phyloP scores from a whole-genome alignment of 2,888 invertebrate genomes.

The Melieria crassipennis region DNA sequence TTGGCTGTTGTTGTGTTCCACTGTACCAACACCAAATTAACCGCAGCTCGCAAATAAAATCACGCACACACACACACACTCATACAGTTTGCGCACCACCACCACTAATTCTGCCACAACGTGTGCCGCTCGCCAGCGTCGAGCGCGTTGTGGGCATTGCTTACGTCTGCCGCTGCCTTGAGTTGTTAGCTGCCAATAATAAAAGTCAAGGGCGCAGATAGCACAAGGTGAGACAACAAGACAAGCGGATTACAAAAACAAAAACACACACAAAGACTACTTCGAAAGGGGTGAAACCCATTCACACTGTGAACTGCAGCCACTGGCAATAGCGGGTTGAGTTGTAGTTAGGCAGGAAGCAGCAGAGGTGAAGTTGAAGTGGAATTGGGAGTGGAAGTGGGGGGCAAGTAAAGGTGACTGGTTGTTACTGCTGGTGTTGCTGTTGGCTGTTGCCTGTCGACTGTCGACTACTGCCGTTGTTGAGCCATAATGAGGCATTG shows the following conservation, averaged over 20 bases:
- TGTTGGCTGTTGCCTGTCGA: too few relatives aligned
- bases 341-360: too few relatives aligned
- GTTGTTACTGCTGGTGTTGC: too few relatives aligned
- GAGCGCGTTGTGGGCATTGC: background rate
- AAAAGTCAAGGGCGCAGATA: background rate
- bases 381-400: too few relatives aligned
- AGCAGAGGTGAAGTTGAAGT: too few relatives aligned
- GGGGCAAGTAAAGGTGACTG: too few relatives aligned
- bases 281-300: too few relatives aligned
- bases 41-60: background rate
- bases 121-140: background rate
- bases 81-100: background rate
- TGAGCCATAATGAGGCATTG: constrained; percentile 23
- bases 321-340: too few relatives aligned
- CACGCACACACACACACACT: background rate
- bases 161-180: background rate
- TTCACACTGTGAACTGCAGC: too few relatives aligned
- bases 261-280: too few relatives aligned
- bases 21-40: background rate
- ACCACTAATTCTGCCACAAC: background rate
- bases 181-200: background rate
- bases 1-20: background rate
- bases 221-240: background rate
- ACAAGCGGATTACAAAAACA: background rate
- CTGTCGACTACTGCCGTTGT: too few relatives aligned